phyloP scores from a whole-genome alignment of 2,888 invertebrate genomes.

The Eledone cirrhosa region DNA sequence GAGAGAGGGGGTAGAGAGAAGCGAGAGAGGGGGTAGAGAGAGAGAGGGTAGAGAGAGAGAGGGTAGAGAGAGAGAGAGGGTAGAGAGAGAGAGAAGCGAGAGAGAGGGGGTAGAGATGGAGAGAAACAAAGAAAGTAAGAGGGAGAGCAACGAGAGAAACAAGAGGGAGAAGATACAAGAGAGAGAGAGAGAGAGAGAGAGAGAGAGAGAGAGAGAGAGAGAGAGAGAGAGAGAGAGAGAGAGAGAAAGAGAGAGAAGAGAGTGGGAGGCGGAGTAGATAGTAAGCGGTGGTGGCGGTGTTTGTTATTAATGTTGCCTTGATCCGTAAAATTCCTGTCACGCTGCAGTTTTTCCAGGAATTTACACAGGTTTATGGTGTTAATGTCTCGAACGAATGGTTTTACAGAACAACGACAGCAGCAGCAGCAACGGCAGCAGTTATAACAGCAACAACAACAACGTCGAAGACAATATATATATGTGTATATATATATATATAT shows the following conservation, averaged over 20 bases:
- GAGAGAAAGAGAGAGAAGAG: neutral
- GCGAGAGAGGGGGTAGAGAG: neutral
- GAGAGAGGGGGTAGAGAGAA: neutral
- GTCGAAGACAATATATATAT: too few relatives aligned
- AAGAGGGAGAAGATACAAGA: neutral
- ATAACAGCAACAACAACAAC: too few relatives aligned
- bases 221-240: neutral
- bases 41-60: neutral
- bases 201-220: neutral
- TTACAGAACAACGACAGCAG: too few relatives aligned
- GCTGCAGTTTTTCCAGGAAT: too few relatives aligned
- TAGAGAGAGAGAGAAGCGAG: neutral
- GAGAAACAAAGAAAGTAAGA: neutral
- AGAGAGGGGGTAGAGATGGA: neutral
- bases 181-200: too few relatives aligned
- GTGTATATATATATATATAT: too few relatives aligned
- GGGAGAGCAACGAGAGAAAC: neutral
- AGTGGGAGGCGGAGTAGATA: neutral
- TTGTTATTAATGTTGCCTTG: too few relatives aligned
- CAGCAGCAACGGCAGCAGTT: too few relatives aligned
- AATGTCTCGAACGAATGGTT: too few relatives aligned
- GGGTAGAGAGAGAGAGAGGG: neutral
- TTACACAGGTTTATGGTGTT: too few relatives aligned
- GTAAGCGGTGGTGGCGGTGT: neutral
- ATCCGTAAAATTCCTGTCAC: too few relatives aligned